Evolutionary conservation across 2,888 invertebrate species (phyloP).

Genomic region (Amiota communis): DNA sequence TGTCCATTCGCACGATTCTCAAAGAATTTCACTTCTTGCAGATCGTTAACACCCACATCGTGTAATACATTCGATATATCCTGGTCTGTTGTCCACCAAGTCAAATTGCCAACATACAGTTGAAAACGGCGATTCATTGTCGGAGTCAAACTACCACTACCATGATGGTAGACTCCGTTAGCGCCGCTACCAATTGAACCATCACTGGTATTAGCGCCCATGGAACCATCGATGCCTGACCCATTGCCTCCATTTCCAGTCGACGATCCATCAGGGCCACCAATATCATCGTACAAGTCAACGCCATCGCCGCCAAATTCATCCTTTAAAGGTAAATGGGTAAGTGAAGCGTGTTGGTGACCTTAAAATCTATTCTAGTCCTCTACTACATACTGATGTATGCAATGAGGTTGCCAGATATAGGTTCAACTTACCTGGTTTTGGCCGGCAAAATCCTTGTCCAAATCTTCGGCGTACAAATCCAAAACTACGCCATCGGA

Average conservation of each 20-base stretch:
- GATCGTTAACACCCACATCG: slow-evolving; percentile 91
- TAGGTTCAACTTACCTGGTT: slow-evolving; percentile 73
- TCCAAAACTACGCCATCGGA: slow-evolving; percentile 97
- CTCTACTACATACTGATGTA: too few relatives aligned
- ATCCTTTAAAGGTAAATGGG: slow-evolving; percentile 56
- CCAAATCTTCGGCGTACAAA: slow-evolving; percentile 96
- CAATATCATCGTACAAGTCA: slow-evolving; percentile 96
- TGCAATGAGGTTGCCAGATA: too few relatives aligned
- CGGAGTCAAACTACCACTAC: slow-evolving; percentile 80
- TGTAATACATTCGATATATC: slow-evolving; percentile 93
- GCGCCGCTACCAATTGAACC: slow-evolving; percentile 79
- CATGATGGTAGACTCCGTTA: slow-evolving; percentile 82
- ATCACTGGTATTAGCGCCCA: slow-evolving; percentile 76
- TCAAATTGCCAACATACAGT: slow-evolving; percentile 97
- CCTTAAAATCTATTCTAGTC: too few relatives aligned
- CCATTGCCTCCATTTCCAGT: slow-evolving; percentile 81
- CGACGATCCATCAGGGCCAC: slow-evolving; percentile 79
- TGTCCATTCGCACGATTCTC: slow-evolving; percentile 99
- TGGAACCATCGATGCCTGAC: slow-evolving; percentile 76
- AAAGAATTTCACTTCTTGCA: slow-evolving; percentile 98
- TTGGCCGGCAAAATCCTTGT: slow-evolving; percentile 89
- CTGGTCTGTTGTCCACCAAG: slow-evolving; percentile 99
- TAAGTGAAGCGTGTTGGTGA: neutral
- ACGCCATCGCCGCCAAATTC: slow-evolving; percentile 79
- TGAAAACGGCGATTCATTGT: slow-evolving; percentile 87